Evolutionary conservation across 2,797 vertebrate genomes (phyloP).

Genomic region (Glossophaga mutica): DNA sequence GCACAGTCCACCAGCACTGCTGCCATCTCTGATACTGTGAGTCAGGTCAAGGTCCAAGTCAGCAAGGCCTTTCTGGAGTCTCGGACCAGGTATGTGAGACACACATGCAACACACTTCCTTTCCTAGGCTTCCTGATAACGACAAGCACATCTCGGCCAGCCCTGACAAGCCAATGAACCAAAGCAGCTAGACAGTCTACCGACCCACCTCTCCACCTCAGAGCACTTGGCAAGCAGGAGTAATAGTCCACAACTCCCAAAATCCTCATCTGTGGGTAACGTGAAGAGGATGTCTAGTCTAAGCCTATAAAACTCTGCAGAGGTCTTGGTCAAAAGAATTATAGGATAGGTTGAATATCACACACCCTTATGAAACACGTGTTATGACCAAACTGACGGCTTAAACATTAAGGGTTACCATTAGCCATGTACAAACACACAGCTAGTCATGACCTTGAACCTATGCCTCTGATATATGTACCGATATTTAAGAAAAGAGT

Average conservation of each 20-base stretch:
- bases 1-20: background rate
- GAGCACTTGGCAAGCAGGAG: background rate
- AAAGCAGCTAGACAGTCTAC: background rate
- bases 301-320: background rate
- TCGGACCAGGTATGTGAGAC: conserved; percentile 42
- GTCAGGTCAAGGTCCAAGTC: conserved; percentile 55
- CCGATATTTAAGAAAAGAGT: no score
- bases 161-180: background rate
- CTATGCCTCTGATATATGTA: no score
- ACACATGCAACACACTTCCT: background rate
- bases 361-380: no score
- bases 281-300: background rate
- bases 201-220: background rate
- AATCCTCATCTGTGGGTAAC: background rate
- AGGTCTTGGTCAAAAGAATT: no score
- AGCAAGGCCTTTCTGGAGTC: conserved; percentile 72
- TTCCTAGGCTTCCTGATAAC: background rate
- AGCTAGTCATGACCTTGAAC: no score
- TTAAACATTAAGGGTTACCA: no score
- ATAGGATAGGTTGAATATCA: no score
- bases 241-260: background rate
- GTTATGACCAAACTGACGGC: no score
- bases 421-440: no score
- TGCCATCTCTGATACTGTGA: conserved; percentile 36
- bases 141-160: background rate